Percentiles rank a stretch among this genome's conserved stretches.
phyloP scores from a whole-genome alignment of 2,888 invertebrate genomes.

The Seira sanloemensis region DNA sequence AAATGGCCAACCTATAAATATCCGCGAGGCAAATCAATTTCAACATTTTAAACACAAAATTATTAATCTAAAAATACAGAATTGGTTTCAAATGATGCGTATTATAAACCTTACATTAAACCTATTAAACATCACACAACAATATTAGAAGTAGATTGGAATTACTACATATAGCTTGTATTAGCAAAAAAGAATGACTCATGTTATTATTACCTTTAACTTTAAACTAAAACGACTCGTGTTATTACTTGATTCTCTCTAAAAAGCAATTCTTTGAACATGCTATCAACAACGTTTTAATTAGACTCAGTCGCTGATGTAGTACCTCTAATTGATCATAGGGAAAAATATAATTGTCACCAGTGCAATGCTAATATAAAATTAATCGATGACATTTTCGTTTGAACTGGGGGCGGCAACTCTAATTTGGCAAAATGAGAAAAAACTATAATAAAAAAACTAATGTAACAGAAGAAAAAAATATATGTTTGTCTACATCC shows the following conservation, averaged over 20 bases:
- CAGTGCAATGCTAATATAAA: slow-evolving; percentile 29
- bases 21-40: slow-evolving; percentile 13
- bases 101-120: too few relatives aligned
- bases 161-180: too few relatives aligned
- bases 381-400: not conserved
- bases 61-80: too few relatives aligned
- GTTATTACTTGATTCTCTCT: not conserved
- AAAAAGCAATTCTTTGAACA: slow-evolving; percentile 1
- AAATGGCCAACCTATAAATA: not conserved
- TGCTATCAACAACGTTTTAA: not conserved
- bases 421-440: slow-evolving; percentile 14
- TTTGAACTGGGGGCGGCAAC: slow-evolving; percentile 9
- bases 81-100: too few relatives aligned
- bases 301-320: not conserved
- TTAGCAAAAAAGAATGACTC: not conserved
- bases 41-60: too few relatives aligned
- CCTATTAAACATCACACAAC: too few relatives aligned
- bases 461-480: slow-evolving; percentile 8
- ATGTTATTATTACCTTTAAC: not conserved
- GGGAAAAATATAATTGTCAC: slow-evolving; percentile 19
- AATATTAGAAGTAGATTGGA: too few relatives aligned
- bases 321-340: slow-evolving; percentile 12
- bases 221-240: not conserved
- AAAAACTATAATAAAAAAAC: not conserved
- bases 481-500: slow-evolving; percentile 54